These are phyloP conservation scores for Yponomeuta evonymella DNA, from an alignment of 2,888 invertebrate species.

Conservation along the genomic window DNA sequence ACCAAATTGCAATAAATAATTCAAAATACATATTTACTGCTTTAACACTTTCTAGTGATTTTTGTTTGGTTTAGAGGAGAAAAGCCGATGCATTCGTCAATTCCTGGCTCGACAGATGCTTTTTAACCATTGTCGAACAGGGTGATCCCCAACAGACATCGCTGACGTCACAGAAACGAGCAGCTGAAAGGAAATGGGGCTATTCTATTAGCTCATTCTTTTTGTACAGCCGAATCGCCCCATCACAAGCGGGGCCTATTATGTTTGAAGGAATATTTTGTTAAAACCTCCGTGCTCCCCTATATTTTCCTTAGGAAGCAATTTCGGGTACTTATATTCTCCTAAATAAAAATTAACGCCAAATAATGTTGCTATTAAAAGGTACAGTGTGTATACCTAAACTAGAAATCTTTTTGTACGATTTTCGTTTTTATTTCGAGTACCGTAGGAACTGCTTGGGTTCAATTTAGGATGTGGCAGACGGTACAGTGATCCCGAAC, in stretches of 20 bases:
- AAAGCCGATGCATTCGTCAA: too few relatives aligned
- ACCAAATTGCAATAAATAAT: too few relatives aligned
- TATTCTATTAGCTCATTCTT: neutral
- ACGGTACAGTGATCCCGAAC: neutral
- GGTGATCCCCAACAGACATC: neutral
- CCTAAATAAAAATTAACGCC: slow-evolving; percentile 36
- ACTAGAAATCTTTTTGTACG: neutral
- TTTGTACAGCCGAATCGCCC: neutral
- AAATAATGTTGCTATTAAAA: neutral
- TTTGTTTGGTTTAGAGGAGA: too few relatives aligned
- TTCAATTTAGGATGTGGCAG: neutral
- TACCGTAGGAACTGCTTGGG: neutral
- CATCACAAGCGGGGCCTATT: neutral
- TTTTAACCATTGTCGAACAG: neutral
- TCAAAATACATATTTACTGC: too few relatives aligned
- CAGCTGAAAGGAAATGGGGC: neutral
- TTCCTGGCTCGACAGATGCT: too few relatives aligned
- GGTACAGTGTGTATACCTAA: neutral
- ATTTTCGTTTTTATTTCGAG: neutral
- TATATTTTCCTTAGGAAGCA: slow-evolving; percentile 37
- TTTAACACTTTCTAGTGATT: too few relatives aligned
- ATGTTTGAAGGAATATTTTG: neutral
- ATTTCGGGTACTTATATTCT: slow-evolving; percentile 31
- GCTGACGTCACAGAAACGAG: neutral
- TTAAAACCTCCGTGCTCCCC: slow-evolving; percentile 20